Percentiles rank a stretch among this genome's conserved stretches.
Conservation (phyloP, 2,888 invertebrate genomes). For the Andrena marginata region DNA sequence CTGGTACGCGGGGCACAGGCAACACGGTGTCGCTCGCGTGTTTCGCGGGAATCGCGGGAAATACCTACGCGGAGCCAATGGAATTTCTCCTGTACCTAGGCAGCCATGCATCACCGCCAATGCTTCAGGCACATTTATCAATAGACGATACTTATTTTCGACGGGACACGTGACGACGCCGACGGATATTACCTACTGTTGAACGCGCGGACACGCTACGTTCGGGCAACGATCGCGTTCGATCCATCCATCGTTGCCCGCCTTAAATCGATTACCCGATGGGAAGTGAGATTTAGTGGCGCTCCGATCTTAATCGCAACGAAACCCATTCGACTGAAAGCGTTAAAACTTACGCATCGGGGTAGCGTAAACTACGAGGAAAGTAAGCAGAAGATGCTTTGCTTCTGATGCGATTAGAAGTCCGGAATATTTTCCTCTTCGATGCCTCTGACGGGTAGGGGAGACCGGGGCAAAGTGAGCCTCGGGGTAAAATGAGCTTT, state of each 20-base stretch:
- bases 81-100: slow-evolving; percentile 57
- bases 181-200: slow-evolving; percentile 45
- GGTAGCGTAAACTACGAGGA: no score
- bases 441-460: not conserved
- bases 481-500: no score
- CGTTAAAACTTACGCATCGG: no score
- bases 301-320: no score
- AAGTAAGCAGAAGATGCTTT: no score
- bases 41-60: slow-evolving; percentile 64
- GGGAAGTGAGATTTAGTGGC: slow-evolving; percentile 40
- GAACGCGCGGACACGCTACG: slow-evolving; percentile 36
- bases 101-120: slow-evolving; percentile 47
- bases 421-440: not conserved
- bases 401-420: no score
- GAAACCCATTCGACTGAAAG: no score
- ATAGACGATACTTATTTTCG: slow-evolving; percentile 66
- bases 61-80: slow-evolving; percentile 66
- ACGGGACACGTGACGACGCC: slow-evolving; percentile 59
- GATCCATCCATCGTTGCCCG: slow-evolving; percentile 12
- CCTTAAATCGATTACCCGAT: slow-evolving; percentile 51
- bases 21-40: slow-evolving; percentile 63
- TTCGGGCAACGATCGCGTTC: not conserved
- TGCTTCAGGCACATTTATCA: slow-evolving; percentile 48
- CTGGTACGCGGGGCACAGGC: slow-evolving; percentile 11
- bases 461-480: no score